Percentiles rank a stretch among this genome's conserved stretches.
Conservation (phyloP, 2,888 invertebrate species). For the Erynnis tages region DNA sequence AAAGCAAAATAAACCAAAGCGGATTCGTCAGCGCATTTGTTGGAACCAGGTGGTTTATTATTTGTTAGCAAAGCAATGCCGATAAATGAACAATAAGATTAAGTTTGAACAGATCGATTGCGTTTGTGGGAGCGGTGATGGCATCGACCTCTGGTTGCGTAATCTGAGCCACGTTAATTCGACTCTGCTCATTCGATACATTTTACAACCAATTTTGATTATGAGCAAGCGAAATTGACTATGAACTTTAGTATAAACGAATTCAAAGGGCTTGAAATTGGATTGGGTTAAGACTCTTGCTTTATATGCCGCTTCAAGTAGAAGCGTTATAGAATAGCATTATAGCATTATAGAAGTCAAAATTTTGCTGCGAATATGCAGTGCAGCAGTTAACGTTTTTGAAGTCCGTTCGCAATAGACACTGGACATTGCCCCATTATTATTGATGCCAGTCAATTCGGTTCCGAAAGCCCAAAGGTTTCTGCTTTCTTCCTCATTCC, state of each 20-base stretch:
- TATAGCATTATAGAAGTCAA: no score
- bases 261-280: neutral
- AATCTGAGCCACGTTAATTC: constrained; percentile 39
- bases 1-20: constrained; percentile 28
- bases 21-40: constrained; percentile 22
- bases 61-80: constrained; percentile 27
- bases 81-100: constrained; percentile 38
- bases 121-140: constrained; percentile 47
- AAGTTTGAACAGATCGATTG: constrained; percentile 51
- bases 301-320: neutral
- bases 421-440: no score
- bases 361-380: no score
- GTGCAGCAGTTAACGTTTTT: no score
- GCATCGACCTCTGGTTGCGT: constrained; percentile 66
- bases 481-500: no score
- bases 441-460: no score
- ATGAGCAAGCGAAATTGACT: neutral
- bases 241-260: constrained; percentile 4
- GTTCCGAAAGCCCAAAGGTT: no score
- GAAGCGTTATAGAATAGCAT: no score
- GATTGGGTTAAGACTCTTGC: neutral
- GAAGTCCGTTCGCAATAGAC: no score
- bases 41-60: constrained; percentile 27
- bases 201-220: constrained; percentile 7
- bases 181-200: constrained; percentile 29